phyloP scores from a whole-genome alignment of 1,140 invertebrate genomes.

The Solenopsis invicta region DNA sequence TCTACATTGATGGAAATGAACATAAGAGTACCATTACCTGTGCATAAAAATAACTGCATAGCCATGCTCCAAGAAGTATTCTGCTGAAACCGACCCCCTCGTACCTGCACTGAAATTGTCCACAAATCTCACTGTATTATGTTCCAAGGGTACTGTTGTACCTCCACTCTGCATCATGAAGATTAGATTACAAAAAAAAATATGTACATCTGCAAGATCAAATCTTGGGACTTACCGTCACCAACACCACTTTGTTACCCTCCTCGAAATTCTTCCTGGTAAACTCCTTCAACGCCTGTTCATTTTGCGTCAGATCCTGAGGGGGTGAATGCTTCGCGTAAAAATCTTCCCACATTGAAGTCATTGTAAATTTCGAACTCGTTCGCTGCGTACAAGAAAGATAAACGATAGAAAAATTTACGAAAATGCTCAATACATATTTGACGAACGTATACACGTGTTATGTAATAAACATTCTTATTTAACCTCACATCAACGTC shows the following conservation, averaged over 20 bases:
- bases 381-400: slow-evolving; percentile 17
- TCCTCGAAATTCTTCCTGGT: slow-evolving; percentile 89
- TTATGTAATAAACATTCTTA: slow-evolving; percentile 16
- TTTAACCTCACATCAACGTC: slow-evolving; percentile 14
- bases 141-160: slow-evolving; percentile 98
- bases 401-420: not conserved
- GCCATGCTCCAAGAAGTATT: slow-evolving; percentile 96
- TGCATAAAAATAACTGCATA: slow-evolving; percentile 94
- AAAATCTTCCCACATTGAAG: slow-evolving; percentile 92
- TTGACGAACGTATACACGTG: not conserved
- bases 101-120: slow-evolving; percentile 99
- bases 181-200: slow-evolving; percentile 15
- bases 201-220: not conserved
- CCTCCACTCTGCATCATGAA: slow-evolving; percentile 93
- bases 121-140: slow-evolving; percentile 98
- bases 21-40: slow-evolving; percentile 83
- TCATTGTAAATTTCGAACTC: slow-evolving; percentile 81
- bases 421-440: not conserved
- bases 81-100: slow-evolving; percentile 96
- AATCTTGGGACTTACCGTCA: slow-evolving; percentile 90
- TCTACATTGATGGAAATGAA: too few relatives aligned
- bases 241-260: slow-evolving; percentile 90
- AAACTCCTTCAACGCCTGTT: slow-evolving; percentile 91
- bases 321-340: slow-evolving; percentile 92
- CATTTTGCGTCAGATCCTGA: slow-evolving; percentile 91